Percentiles rank a stretch among this genome's conserved stretches.
These are phyloP conservation scores for Ctenoplectra terminalis DNA, from an alignment of 1,140 invertebrate species.

Conservation along the genomic window DNA sequence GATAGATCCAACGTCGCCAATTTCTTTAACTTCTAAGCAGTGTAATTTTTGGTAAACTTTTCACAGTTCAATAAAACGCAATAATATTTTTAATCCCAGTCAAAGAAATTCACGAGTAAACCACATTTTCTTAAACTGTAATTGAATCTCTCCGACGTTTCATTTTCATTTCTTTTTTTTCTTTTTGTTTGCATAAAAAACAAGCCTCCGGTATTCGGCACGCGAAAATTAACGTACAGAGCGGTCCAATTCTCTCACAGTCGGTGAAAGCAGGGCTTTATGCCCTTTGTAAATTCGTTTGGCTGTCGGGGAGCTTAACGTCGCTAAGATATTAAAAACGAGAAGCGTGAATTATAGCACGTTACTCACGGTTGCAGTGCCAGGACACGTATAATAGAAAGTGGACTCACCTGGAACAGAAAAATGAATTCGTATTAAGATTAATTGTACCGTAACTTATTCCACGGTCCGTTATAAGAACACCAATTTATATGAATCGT, in stretches of 20 bases:
- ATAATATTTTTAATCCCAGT: background rate
- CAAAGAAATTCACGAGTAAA: background rate
- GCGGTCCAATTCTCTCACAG: background rate
- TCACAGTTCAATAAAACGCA: no score
- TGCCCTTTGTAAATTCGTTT: constrained; percentile 24
- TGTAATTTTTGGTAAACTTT: no score
- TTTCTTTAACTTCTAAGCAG: no score
- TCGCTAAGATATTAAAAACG: constrained; percentile 18
- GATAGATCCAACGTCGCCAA: no score
- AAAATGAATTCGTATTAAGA: constrained; percentile 1
- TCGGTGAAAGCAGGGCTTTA: background rate
- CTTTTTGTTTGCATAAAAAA: background rate
- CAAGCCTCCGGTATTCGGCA: background rate
- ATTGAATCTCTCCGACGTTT: background rate
- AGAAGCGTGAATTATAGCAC: background rate
- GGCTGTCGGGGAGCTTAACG: background rate
- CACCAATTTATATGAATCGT: no score
- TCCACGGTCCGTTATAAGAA: no score
- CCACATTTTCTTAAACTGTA: background rate
- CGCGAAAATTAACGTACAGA: background rate
- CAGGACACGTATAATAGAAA: background rate
- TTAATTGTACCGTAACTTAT: no score
- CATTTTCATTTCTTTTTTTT: background rate
- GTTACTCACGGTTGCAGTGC: constrained; percentile 6
- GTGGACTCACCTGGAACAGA: constrained; percentile 66